Evolutionary conservation across 2,113 vertebrate species (phyloP).

Genomic region (Plotosus lineatus): DNA sequence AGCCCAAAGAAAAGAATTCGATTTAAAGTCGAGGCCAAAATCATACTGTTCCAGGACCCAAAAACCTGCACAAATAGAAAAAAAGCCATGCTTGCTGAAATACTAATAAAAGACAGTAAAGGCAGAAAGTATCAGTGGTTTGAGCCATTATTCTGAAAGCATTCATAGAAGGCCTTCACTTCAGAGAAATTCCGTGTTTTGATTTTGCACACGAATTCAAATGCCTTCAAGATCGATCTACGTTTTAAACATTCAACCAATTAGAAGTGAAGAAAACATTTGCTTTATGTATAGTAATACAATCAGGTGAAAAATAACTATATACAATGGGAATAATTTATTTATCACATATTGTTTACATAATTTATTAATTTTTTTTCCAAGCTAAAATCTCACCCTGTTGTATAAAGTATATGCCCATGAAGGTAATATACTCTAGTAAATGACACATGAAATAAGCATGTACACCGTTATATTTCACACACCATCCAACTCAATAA

Average conservation of each 20-base stretch:
- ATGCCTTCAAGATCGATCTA: background rate
- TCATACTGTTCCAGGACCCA: background rate
- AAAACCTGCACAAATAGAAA: background rate
- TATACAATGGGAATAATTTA: no score
- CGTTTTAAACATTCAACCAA: background rate
- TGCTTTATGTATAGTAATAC: background rate
- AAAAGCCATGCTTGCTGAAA: slow-evolving; percentile 33
- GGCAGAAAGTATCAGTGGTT: slow-evolving; percentile 23
- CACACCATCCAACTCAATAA: no score
- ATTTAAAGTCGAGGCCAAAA: slow-evolving; percentile 28
- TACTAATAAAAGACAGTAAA: slow-evolving; percentile 35
- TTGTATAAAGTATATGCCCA: no score
- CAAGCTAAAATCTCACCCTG: no score
- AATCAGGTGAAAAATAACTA: no score
- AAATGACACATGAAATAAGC: no score
- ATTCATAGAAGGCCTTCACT: slow-evolving; percentile 4
- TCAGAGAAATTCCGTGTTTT: slow-evolving; percentile 10
- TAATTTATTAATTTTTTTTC: no score
- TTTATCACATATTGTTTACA: no score
- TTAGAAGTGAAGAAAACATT: background rate
- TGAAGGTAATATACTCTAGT: no score
- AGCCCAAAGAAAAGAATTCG: background rate
- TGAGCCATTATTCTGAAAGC: slow-evolving; percentile 20
- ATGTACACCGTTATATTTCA: no score
- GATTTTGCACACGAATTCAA: background rate